Evolutionary conservation across 1,140 invertebrate species (phyloP), one percentile per base, ranked within the genome.

Genomic region (Drosophila willistoni): DNA sequence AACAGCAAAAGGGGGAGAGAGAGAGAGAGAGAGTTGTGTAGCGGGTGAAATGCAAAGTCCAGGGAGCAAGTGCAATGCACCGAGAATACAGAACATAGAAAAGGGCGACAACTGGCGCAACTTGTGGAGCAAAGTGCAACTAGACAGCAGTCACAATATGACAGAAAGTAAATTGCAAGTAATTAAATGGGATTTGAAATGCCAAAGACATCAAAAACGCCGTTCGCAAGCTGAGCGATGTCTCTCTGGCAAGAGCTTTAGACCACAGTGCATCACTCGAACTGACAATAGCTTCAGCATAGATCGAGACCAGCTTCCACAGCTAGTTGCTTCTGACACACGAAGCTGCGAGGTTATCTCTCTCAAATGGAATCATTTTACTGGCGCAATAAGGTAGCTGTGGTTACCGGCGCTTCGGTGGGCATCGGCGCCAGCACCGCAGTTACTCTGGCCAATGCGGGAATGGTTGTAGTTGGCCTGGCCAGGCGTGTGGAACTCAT

Each of bases 371-470:
- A 95, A 25, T 62, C 41, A 0, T 90, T 75, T 47, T 79, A 93
- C 14, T 95, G 94, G 94, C 73, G 73, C 33, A 94, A 94, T 54
- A 94, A 94, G 71, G 93, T 95, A 34, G 95, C 94, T 1, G 91
- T 96, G 17, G 93, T 96, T 0, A 95, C 95, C 0, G 95, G 95
- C 33, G 94, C 95, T 2, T 95, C 94, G n/a, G 91, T 91, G 13
- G 95, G 95, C 1, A 95, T 95, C 36, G 95, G 95, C 3, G 93
- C 93, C 6, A 82, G 84, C 55, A 93, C 91, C 62, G 93, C 89
- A 12, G 51, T 92, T 59, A 64, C 75, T 2, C 85, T 95, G 51
- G 93, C 93, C 14, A 92, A 93, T 69, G 76, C 93, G 7, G 94
- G 94, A 7, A 93, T 95, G 92, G 36, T 92, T 60, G 94, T 95